phyloP scores from a whole-genome alignment of 2,113 vertebrate species.

The Siniperca knerii region DNA sequence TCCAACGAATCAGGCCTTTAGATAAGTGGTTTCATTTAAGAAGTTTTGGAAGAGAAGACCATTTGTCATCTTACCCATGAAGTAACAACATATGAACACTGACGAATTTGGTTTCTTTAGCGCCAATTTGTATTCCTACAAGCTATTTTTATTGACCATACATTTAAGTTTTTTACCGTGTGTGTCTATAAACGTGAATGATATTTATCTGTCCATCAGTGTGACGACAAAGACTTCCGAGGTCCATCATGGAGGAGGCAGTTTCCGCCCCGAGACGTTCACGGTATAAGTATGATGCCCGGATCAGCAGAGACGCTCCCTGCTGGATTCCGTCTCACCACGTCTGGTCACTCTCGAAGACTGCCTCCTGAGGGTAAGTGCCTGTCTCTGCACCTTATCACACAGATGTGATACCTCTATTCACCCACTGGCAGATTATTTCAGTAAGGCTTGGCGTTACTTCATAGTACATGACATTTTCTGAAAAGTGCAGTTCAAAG shows the following conservation, averaged over 20 bases:
- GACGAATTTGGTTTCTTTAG: background rate
- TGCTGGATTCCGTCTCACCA: constrained; percentile 95
- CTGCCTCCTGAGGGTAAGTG: constrained; percentile 91
- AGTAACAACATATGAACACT: background rate
- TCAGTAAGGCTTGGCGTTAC: background rate
- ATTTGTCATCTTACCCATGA: background rate
- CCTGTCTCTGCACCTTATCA: background rate
- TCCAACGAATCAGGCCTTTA: background rate
- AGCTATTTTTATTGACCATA: background rate
- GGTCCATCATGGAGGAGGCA: constrained; percentile 97
- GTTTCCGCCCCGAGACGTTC: constrained; percentile 94
- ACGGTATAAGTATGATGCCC: constrained; percentile 99
- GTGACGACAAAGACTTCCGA: constrained; percentile 93
- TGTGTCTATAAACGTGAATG: background rate
- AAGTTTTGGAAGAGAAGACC: background rate
- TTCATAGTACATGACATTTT: background rate
- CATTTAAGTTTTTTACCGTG: background rate
- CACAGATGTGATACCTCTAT: background rate
- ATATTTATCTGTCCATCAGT: constrained; percentile 72
- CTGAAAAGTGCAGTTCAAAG: background rate
- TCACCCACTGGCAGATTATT: background rate
- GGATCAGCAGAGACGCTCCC: constrained; percentile 97
- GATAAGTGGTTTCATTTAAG: background rate
- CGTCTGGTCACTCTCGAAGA: constrained; percentile 93
- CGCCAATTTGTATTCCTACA: background rate